These are phyloP conservation scores for Gorsachius goisagi DNA, from an alignment of 2,113 vertebrate species.

Conservation along the genomic window DNA sequence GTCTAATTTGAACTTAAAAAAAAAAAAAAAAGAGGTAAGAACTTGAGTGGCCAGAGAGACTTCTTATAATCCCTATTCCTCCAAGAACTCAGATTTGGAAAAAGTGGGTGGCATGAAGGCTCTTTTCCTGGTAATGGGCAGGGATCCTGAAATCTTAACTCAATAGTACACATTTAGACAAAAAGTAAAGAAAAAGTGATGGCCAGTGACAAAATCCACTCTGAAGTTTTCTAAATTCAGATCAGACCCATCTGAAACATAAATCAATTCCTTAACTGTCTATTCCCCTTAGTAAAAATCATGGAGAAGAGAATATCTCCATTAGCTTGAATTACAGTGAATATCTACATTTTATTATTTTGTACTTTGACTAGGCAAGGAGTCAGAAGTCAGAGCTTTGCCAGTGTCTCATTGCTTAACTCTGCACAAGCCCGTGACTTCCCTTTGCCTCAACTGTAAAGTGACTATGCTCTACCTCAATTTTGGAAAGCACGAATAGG, in stretches of 20 bases:
- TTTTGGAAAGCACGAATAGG: neutral
- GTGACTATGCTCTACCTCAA: fast-evolving
- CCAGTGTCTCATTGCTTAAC: neutral
- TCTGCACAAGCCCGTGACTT: neutral
- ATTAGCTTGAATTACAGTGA: neutral
- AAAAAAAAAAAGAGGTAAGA: neutral
- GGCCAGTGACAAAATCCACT: neutral
- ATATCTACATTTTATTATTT: neutral
- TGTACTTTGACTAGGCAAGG: neutral
- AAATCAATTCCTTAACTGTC: neutral
- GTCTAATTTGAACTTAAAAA: neutral
- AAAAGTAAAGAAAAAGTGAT: neutral
- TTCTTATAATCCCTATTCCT: neutral
- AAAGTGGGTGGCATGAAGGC: neutral
- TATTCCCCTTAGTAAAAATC: neutral
- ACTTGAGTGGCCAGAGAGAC: neutral
- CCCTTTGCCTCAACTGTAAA: neutral
- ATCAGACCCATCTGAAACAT: neutral
- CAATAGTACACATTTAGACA: neutral
- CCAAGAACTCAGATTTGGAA: neutral
- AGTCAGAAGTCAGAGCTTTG: neutral
- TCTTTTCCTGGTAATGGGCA: neutral
- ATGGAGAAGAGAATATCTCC: neutral
- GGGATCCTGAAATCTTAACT: neutral
- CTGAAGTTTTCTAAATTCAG: neutral